Conservation (phyloP, 2,888 invertebrate species). For the Lottia gigantea region DNA sequence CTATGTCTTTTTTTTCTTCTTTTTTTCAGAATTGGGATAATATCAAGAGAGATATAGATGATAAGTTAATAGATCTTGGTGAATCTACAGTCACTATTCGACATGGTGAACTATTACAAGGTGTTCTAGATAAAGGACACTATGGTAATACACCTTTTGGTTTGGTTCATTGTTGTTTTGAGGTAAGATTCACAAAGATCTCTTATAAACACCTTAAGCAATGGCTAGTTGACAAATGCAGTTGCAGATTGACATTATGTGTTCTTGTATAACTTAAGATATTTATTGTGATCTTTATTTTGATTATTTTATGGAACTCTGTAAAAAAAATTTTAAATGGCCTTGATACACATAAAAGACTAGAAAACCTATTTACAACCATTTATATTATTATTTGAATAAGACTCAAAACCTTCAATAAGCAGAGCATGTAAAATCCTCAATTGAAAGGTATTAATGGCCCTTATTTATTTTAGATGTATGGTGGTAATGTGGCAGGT, state of each 20-base stretch:
- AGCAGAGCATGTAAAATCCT: background rate
- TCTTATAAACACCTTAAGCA: too few species aligned
- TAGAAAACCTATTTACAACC: too few species aligned
- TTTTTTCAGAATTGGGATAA: conserved; percentile 17
- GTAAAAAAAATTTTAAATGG: too few species aligned
- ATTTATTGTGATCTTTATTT: too few species aligned
- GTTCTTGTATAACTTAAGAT: too few species aligned
- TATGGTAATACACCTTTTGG: conserved; percentile 96
- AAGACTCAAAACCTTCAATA: too few species aligned
- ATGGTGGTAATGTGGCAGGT: conserved; percentile 88
- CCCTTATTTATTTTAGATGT: conserved; percentile 74
- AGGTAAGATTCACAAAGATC: conserved; percentile 69
- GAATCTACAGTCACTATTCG: conserved; percentile 92
- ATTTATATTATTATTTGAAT: too few species aligned
- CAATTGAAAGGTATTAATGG: background rate
- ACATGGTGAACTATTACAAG: conserved; percentile 87
- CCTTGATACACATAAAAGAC: too few species aligned
- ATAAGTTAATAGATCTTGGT: conserved; percentile 74
- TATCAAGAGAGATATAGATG: conserved; percentile 58
- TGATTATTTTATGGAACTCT: too few species aligned
- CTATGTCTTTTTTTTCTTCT: too few species aligned
- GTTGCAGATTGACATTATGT: too few species aligned
- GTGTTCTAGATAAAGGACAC: conserved; percentile 95
- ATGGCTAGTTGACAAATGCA: too few species aligned
- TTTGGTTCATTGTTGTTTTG: conserved; percentile 93